Conservation (phyloP, 2,888 invertebrate species). For the Rhyacophila evoluta region DNA sequence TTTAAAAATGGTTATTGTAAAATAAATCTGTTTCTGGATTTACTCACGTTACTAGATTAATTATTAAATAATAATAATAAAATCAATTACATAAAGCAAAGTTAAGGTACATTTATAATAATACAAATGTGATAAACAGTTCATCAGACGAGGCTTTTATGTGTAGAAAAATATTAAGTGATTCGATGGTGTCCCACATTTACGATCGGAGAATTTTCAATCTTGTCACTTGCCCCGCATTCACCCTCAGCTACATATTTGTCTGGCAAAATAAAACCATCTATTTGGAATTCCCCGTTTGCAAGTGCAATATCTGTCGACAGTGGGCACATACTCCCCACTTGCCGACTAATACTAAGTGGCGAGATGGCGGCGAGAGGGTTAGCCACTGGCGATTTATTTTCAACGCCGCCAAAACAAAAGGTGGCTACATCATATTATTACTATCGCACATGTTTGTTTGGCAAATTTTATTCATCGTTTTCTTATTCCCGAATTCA, state of each 20-base stretch:
- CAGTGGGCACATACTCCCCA: background rate
- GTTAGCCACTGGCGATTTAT: constrained; percentile 15
- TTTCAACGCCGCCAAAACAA: background rate
- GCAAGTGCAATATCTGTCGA: constrained; percentile 24
- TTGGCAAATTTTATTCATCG: background rate
- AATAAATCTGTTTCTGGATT: too few species aligned
- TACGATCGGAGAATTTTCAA: background rate
- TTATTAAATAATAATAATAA: too few species aligned
- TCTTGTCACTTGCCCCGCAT: background rate
- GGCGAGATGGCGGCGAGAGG: background rate
- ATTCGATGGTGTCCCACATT: constrained; percentile 11
- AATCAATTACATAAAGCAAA: too few species aligned
- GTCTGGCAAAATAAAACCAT: constrained; percentile 22
- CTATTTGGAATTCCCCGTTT: constrained; percentile 14
- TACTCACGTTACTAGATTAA: too few species aligned
- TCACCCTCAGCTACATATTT: constrained; percentile 9
- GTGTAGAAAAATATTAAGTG: too few species aligned
- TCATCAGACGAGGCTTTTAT: too few species aligned
- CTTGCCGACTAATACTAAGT: constrained; percentile 7
- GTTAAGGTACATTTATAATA: too few species aligned
- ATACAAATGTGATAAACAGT: too few species aligned
- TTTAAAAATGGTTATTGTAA: too few species aligned
- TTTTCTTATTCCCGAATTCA: background rate
- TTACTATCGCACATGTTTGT: constrained; percentile 12
- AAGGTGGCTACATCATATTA: background rate